Conservation (phyloP, 2,113 vertebrate genomes). For the Notechis scutatus region DNA sequence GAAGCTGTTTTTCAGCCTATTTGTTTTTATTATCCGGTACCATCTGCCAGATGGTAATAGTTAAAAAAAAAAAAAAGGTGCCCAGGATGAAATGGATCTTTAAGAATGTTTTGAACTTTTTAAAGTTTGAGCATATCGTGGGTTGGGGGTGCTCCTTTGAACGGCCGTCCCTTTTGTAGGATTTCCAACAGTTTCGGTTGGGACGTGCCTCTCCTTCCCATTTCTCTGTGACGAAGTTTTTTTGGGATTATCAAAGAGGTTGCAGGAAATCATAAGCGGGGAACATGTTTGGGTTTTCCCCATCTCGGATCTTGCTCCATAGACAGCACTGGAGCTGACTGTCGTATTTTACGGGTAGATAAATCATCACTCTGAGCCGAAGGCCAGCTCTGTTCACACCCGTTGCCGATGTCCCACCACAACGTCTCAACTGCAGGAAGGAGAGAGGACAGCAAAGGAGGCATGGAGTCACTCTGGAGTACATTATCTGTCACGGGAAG, state of each 20-base stretch:
- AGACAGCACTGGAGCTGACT: not conserved
- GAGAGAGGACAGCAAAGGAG: not conserved
- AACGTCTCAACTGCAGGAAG: not conserved
- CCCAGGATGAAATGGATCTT: too few relatives aligned
- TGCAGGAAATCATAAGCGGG: too few relatives aligned
- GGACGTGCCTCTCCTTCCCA: not conserved
- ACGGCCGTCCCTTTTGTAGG: not conserved
- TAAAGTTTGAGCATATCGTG: not conserved
- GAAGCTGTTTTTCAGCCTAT: too few relatives aligned
- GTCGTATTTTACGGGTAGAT: too few relatives aligned
- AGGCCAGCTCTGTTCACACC: not conserved
- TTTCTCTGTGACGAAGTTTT: not conserved
- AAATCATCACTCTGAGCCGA: not conserved
- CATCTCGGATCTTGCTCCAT: not conserved
- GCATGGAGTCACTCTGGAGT: slow-evolving; percentile 1
- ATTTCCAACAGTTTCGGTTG: not conserved
- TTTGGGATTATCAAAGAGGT: not conserved
- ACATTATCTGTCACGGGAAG: not conserved
- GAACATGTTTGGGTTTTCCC: not conserved
- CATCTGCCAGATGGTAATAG: too few relatives aligned
- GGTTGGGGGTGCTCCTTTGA: not conserved
- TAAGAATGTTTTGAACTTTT: too few relatives aligned
- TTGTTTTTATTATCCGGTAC: too few relatives aligned
- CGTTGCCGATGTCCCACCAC: not conserved
- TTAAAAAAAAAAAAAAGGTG: too few relatives aligned